These are phyloP conservation scores for Zosterops borbonicus DNA, from an alignment of 2,113 vertebrate genomes.

Conservation along the genomic window DNA sequence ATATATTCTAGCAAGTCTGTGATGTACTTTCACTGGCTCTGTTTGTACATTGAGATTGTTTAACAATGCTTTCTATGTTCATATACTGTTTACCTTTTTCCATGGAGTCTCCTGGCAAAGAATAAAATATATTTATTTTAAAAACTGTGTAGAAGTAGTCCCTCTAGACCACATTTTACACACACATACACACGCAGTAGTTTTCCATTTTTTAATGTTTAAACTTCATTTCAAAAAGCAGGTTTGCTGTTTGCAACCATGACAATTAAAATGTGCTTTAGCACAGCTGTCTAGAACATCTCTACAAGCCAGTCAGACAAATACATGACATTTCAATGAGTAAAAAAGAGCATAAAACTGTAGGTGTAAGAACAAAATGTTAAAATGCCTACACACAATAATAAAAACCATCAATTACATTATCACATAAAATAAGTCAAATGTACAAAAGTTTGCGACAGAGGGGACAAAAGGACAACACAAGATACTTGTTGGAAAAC, in stretches of 20 bases:
- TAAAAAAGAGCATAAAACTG: constrained; percentile 94
- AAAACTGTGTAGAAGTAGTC: constrained; percentile 65
- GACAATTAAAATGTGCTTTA: constrained; percentile 96
- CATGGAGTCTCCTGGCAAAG: constrained; percentile 97
- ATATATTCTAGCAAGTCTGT: constrained; percentile 85
- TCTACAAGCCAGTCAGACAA: constrained; percentile 96
- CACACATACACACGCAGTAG: background rate
- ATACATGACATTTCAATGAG: constrained; percentile 94
- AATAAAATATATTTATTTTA: constrained; percentile 99
- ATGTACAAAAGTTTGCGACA: constrained; percentile 98
- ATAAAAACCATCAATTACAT: constrained; percentile 95
- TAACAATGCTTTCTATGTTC: constrained; percentile 98
- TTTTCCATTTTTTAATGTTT: constrained; percentile 90
- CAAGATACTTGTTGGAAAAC: constrained; percentile 77
- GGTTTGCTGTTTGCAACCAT: constrained; percentile 85
- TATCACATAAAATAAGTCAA: constrained; percentile 92
- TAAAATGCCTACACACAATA: constrained; percentile 96
- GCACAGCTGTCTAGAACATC: constrained; percentile 89
- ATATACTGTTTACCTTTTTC: constrained; percentile 97
- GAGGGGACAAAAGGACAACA: constrained; percentile 82
- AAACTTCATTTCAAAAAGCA: constrained; percentile 98
- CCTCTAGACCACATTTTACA: background rate
- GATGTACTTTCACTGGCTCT: constrained; percentile 86
- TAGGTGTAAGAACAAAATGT: constrained; percentile 97
- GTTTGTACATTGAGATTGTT: constrained; percentile 95